Evolutionary conservation across 1,140 invertebrate genomes (phyloP), one percentile per base, ranked within the genome.

Genomic region (Pachyrhynchus sulphureomaculatus): DNA sequence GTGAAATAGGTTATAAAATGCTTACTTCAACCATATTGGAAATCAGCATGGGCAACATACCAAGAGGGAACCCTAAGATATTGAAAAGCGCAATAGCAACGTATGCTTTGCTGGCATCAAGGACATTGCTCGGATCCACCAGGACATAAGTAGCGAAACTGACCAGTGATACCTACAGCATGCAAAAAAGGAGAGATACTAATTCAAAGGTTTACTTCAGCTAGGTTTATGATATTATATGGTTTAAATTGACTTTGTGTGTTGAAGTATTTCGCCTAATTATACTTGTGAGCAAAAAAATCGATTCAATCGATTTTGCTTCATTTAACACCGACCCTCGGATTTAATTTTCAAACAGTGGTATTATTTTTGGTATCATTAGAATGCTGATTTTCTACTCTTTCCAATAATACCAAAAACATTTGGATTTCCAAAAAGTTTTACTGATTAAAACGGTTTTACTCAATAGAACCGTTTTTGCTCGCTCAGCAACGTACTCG

Each of bases 71-170:
- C 73, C 95, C 86, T 67, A 99, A 86, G 69, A 99, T 95, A 81
- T 99, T 98, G 83, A 99, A 99, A 70, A 99, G 86, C 75, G 95
- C 92, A 67, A 99, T 83, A 66, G 96, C 93, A 62, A 99, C 96
- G 83, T 99, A 99, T 66, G 93, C 96, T 73, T 86, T 95, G 76
- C 86, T 84, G 68, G 95, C 89, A 77, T 95, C 88, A 73, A 99
- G 81, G 56, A 93, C 82, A 73, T 85, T 83, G 75, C 92, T 88
- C 74, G 90, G 86, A 77, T 91, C 88, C 72, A 88, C 83, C 75
- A 95, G 79, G 69, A 96, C 89, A 80, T 88, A 96, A 56, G 92
- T 92, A 68, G 89, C 89, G 78, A 98, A 99, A 69, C 94, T 92
- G 58, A 92, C 92, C 77, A 97, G 81, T 68, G 91, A 90, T 53